Base-by-base conservation (phyloP, 2,113 vertebrate species). In the Corydoras maculifer region DNA sequence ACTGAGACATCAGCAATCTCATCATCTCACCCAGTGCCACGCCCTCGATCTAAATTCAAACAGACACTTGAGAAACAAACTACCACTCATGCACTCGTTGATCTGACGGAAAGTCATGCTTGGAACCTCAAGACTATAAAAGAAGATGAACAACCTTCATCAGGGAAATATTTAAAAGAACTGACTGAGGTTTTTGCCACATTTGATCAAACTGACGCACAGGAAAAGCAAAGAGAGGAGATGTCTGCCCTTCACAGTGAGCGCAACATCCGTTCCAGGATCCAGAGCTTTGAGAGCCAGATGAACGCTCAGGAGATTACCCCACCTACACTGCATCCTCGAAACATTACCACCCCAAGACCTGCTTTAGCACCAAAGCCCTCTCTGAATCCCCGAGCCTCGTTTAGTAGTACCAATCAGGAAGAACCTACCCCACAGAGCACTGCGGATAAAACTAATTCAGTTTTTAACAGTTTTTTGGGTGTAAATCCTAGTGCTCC, bases 261-360 rank as follows among this genome's bases (percentile, higher is more conserved):
- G 79, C 90, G 88, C 70, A 92, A 86, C 73, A 86, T 98, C 79
- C 85, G 85, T 76, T 90, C 93, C 75, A 89, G 86, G 71, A 95
- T 98, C 84, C 92, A 94, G 89, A 93, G 89, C 53, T 95, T 97
- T 69, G 96, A 98, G 84, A 87, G 80, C 72, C 94, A 95, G 83
- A 65, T 72, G 25, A 77, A 10, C 65, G 9, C 48, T 1, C 88
- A 92, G 68, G 87, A 78, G 35, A 67, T 30, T 58, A 60, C 67
- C 48, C 82, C 63, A 54, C 91, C 90, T 60, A 88, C 91, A 68
- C 85, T 91, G 43, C 82, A 64, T 5, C 88, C 92, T 35, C 92
- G 93, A 62, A 92, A 87, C 2, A 65, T 87, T 0, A 8, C 74
- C 11, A 73, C 64, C 48, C 92, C 86, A 80, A 86, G 91, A 25